Conservation (phyloP, 1,140 invertebrate species). For the Hermetia illucens region DNA sequence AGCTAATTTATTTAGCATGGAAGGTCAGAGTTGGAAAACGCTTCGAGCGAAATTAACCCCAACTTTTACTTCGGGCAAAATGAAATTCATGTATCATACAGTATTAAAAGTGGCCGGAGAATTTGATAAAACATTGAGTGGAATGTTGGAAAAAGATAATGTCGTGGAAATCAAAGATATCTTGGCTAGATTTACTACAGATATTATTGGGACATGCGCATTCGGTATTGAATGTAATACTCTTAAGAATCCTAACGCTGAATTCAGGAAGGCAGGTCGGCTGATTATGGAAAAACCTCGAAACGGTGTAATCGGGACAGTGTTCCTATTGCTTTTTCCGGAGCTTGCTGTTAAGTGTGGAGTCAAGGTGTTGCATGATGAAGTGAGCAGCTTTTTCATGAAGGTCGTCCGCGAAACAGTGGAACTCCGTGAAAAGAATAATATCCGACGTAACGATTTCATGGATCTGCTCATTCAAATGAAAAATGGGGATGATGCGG, state of each 20-base stretch:
- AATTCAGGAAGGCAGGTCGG: constrained; percentile 28
- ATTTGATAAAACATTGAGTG: too few relatives aligned
- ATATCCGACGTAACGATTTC: constrained; percentile 26
- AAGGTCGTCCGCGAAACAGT: too few relatives aligned
- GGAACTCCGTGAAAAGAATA: constrained; percentile 28
- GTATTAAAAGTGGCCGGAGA: too few relatives aligned
- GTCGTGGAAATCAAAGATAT: too few relatives aligned
- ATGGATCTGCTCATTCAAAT: background rate
- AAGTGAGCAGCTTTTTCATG: too few relatives aligned
- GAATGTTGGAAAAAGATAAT: too few relatives aligned
- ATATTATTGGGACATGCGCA: constrained; percentile 40
- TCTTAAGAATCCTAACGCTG: constrained; percentile 32
- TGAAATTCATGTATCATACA: constrained; percentile 35
- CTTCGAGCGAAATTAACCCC: constrained; percentile 33
- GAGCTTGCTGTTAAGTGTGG: too few relatives aligned
- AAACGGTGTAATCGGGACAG: too few relatives aligned
- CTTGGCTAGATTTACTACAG: too few relatives aligned
- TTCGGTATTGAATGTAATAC: constrained; percentile 42
- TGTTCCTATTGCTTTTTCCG: too few relatives aligned
- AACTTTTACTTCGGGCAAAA: constrained; percentile 33
- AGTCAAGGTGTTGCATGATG: too few relatives aligned
- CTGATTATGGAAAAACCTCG: too few relatives aligned
- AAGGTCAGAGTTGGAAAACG: constrained; percentile 34
- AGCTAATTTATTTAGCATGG: constrained; percentile 32
- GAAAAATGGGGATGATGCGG: background rate